Conservation (phyloP, 2,113 vertebrate genomes). For the Lepus europaeus region DNA sequence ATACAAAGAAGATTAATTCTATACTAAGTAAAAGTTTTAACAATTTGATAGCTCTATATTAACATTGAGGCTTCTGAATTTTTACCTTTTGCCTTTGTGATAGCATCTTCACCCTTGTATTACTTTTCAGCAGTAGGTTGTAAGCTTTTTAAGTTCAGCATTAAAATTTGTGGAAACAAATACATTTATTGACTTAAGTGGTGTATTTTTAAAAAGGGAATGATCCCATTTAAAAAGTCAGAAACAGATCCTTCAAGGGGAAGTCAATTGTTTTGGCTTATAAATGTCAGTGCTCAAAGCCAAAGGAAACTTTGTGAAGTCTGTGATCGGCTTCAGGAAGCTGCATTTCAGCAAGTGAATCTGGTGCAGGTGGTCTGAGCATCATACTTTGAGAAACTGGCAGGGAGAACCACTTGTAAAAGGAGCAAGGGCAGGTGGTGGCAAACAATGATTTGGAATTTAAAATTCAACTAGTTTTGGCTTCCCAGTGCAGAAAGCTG, state of each 20-base stretch:
- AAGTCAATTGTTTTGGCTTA: background rate
- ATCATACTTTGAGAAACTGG: constrained; percentile 1
- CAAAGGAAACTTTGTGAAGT: background rate
- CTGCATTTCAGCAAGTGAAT: background rate
- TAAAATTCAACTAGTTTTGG: constrained; percentile 65
- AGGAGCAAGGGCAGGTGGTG: constrained; percentile 41
- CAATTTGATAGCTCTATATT: background rate
- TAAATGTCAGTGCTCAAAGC: background rate
- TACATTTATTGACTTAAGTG: background rate
- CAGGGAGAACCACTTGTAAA: constrained; percentile 26
- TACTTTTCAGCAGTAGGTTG: background rate
- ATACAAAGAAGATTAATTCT: too few relatives aligned
- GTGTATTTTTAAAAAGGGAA: background rate
- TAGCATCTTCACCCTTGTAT: background rate
- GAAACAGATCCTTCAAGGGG: background rate
- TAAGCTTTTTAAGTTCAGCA: background rate
- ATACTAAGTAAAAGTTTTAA: too few relatives aligned
- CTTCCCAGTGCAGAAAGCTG: background rate
- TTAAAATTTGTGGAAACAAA: background rate
- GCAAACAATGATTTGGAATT: constrained; percentile 57
- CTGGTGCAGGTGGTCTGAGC: constrained; percentile 53
- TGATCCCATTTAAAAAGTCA: background rate
- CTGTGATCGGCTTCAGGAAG: background rate
- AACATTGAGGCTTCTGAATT: background rate
- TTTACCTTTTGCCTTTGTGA: constrained; percentile 11